Evolutionary conservation across 2,113 vertebrate genomes (phyloP).

Genomic region (Bufo gargarizans): DNA sequence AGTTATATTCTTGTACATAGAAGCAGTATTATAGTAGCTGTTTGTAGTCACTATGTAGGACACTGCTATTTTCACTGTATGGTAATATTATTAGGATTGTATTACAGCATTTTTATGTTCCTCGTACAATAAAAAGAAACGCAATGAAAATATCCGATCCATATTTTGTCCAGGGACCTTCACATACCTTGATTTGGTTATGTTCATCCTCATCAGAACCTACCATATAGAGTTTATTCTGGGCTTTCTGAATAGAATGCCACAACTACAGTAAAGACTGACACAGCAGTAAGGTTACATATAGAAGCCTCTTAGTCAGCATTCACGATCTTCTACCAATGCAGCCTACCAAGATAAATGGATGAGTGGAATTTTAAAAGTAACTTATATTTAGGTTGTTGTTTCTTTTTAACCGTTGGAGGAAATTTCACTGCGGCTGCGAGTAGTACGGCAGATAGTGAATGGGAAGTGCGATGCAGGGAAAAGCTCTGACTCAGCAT

Average conservation of each 20-base stretch:
- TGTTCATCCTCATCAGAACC: no score
- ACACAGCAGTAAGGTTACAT: neutral
- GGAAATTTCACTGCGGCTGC: neutral
- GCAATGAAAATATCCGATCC: no score
- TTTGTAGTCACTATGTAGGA: neutral
- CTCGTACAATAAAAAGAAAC: no score
- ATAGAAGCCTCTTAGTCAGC: neutral
- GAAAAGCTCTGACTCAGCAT: conserved; percentile 10
- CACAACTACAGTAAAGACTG: neutral
- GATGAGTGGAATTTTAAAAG: neutral
- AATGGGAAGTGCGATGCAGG: neutral
- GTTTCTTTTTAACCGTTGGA: neutral
- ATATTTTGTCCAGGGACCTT: no score
- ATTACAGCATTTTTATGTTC: neutral
- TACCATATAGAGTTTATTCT: no score
- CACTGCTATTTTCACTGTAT: neutral
- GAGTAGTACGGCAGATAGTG: neutral
- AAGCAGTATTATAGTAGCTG: conserved; percentile 1
- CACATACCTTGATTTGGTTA: no score
- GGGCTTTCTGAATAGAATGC: neutral
- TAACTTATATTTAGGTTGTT: neutral
- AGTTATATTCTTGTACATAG: conserved; percentile 7
- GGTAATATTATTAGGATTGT: neutral
- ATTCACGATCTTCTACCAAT: neutral
- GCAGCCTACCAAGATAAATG: neutral